Conservation (phyloP, 2,113 vertebrate genomes). For the Hyperoodon ampullatus region DNA sequence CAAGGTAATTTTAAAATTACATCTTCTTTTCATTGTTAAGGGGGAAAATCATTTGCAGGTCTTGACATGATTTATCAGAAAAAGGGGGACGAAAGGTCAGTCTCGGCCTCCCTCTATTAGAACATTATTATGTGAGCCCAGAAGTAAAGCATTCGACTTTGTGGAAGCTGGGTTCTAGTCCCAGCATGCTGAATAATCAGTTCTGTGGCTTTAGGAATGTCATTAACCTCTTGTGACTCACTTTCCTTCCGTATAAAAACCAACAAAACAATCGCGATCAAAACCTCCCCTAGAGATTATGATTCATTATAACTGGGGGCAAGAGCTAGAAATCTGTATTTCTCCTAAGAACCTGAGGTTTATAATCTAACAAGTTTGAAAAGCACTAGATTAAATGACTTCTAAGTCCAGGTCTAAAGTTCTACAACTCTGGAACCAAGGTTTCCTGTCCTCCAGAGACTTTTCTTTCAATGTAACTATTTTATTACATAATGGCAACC, state of each 20-base stretch:
- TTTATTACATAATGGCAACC: background rate
- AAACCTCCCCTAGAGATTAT: background rate
- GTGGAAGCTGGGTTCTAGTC: constrained; percentile 10
- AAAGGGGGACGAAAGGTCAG: constrained; percentile 58
- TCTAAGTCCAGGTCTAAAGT: background rate
- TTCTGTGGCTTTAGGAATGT: background rate
- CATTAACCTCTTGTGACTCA: background rate
- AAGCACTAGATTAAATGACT: background rate
- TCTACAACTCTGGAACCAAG: background rate
- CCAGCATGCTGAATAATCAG: background rate
- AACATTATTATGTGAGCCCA: constrained; percentile 44
- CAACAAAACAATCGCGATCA: background rate
- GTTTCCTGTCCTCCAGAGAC: background rate
- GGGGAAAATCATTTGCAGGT: constrained; percentile 80
- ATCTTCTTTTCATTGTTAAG: constrained; percentile 83
- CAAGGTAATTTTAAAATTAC: constrained; percentile 83
- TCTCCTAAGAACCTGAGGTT: background rate
- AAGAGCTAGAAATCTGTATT: background rate
- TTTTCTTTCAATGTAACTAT: background rate
- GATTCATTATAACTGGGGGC: background rate
- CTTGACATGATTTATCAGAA: constrained; percentile 81
- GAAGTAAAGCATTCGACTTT: background rate
- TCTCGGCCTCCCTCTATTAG: constrained; percentile 45
- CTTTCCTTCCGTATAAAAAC: background rate
- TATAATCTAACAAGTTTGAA: background rate